phyloP scores from a whole-genome alignment of 1,140 invertebrate species.

The Babylonia areolata region DNA sequence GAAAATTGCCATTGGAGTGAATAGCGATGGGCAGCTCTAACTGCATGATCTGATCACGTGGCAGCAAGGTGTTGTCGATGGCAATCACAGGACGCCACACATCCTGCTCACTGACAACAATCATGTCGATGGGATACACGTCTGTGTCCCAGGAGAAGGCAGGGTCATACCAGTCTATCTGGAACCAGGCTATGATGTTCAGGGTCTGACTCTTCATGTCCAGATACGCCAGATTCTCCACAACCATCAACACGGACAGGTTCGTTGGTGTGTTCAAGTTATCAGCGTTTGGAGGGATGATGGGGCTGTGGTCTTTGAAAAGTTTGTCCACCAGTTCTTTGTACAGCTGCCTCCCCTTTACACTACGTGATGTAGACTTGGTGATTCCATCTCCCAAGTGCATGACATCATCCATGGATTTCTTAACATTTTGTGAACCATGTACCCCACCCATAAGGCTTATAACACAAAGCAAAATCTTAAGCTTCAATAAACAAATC shows the following conservation, averaged over 20 bases:
- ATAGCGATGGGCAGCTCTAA: not conserved
- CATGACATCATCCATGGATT: too few species aligned
- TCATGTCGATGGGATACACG: not conserved
- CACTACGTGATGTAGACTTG: too few species aligned
- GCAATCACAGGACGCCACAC: constrained; percentile 17
- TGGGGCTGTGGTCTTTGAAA: not conserved
- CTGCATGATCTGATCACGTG: constrained; percentile 14
- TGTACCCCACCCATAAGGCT: too few species aligned
- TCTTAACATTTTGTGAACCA: too few species aligned
- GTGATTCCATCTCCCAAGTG: too few species aligned
- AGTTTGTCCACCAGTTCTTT: not conserved
- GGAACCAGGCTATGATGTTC: not conserved
- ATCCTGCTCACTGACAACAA: not conserved
- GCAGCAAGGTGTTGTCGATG: not conserved
- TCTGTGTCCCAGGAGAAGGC: constrained; percentile 1
- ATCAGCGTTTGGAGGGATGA: not conserved
- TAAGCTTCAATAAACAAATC: too few species aligned
- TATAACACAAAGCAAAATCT: too few species aligned
- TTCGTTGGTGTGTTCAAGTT: not conserved
- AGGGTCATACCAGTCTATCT: constrained; percentile 11
- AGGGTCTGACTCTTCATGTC: constrained; percentile 15
- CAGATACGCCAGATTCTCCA: not conserved
- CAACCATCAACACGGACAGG: not conserved
- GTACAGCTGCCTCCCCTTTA: not conserved
- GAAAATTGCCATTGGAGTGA: not conserved